Evolutionary conservation across 2,888 invertebrate genomes (phyloP).

Genomic region (Cantharis flavilabris): DNA sequence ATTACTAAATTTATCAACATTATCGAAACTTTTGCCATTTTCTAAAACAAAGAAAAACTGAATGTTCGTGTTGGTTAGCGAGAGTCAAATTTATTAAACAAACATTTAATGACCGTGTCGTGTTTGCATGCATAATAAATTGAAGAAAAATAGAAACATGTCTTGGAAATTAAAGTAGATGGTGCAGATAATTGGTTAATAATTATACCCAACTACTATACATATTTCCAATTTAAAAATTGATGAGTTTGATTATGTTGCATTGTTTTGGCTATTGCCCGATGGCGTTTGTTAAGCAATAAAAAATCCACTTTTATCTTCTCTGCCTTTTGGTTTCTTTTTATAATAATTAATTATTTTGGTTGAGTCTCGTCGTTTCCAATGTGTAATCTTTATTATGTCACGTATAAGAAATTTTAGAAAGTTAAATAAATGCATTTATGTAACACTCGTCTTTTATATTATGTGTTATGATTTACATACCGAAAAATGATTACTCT

Average conservation of each 20-base stretch:
- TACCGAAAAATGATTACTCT: not conserved
- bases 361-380: not conserved
- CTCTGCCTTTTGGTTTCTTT: not conserved
- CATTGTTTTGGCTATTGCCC: not conserved
- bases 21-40: slow-evolving; percentile 7
- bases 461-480: not conserved
- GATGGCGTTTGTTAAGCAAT: not conserved
- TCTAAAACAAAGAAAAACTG: slow-evolving; percentile 2
- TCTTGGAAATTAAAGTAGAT: not conserved
- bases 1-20: not conserved
- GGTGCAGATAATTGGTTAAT: not conserved
- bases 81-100: not conserved
- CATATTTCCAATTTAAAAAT: not conserved
- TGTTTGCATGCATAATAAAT: not conserved
- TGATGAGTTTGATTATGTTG: not conserved
- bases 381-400: not conserved
- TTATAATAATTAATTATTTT: not conserved
- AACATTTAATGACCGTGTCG: not conserved
- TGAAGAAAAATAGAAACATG: not conserved
- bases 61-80: not conserved
- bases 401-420: not conserved
- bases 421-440: not conserved
- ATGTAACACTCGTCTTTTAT: not conserved
- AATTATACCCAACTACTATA: not conserved
- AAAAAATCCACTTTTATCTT: not conserved